Conservation (phyloP, 2,888 invertebrate species). For the Chirona hameri region DNA sequence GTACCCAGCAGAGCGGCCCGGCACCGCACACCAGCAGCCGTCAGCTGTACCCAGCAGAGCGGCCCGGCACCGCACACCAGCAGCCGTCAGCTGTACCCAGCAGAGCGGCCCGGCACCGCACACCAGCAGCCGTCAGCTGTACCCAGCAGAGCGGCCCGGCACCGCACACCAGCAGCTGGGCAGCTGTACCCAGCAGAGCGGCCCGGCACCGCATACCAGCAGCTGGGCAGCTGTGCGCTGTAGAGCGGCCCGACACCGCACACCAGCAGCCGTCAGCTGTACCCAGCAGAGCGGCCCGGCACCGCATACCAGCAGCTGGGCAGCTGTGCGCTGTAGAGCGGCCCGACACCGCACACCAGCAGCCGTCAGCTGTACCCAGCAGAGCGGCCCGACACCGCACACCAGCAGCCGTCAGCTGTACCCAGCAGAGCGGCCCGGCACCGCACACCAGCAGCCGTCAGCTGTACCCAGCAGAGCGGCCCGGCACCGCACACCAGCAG, state of each 20-base stretch:
- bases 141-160: too few relatives aligned
- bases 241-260: background rate
- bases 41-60: too few relatives aligned
- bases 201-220: background rate
- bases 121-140: background rate
- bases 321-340: too few relatives aligned
- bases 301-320: background rate
- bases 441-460: background rate
- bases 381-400: background rate
- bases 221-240: too few relatives aligned
- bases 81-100: too few relatives aligned
- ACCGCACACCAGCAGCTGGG: background rate
- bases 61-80: background rate
- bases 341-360: background rate
- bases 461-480: too few relatives aligned
- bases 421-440: too few relatives aligned
- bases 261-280: background rate
- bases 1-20: too few relatives aligned
- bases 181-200: too few relatives aligned
- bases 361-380: too few relatives aligned
- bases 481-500: background rate
- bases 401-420: background rate
- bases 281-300: too few relatives aligned
- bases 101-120: background rate
- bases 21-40: background rate